phyloP scores from a whole-genome alignment of 2,113 vertebrate species.

The Brachyhypopomus occidentalis region DNA sequence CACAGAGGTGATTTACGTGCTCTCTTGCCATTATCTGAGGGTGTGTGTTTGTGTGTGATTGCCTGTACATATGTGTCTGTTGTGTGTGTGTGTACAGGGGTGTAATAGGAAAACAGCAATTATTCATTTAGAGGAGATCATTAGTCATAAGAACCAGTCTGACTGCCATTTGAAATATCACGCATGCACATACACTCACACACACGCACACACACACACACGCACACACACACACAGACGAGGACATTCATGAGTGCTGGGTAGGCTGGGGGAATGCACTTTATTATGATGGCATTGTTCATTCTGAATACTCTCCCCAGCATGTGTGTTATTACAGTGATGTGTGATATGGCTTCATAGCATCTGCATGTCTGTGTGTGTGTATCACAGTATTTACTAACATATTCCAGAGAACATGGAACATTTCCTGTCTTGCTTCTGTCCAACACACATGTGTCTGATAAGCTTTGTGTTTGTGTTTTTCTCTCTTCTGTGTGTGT shows the following conservation, averaged over 20 bases:
- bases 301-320: conserved; percentile 24
- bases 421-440: conserved; percentile 20
- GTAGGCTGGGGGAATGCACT: conserved; percentile 27
- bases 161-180: conserved; percentile 43
- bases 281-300: conserved; percentile 45
- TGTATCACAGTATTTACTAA: conserved; percentile 31
- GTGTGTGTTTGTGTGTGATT: conserved; percentile 25
- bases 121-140: conserved; percentile 57
- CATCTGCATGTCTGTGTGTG: conserved; percentile 1
- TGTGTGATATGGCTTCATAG: conserved; percentile 14
- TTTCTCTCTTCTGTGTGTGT: not conserved
- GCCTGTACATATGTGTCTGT: conserved; percentile 21
- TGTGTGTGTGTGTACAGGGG: conserved; percentile 35
- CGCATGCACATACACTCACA: conserved; percentile 27
- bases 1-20: conserved; percentile 50
- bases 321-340: conserved; percentile 34
- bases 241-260: conserved; percentile 47
- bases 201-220: conserved; percentile 8
- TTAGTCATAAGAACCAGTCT: conserved; percentile 52
- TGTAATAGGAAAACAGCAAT: conserved; percentile 54
- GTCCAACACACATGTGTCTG: not conserved
- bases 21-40: conserved; percentile 45
- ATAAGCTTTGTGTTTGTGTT: conserved; percentile 2
- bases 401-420: conserved; percentile 20
- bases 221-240: not conserved